A percentile compares a stretch with the other conserved stretches of the same genome.
These are phyloP conservation scores for Ephydatia muelleri DNA, from an alignment of 37 sponge, comb jelly and placozoan species.

Conservation along the genomic window DNA sequence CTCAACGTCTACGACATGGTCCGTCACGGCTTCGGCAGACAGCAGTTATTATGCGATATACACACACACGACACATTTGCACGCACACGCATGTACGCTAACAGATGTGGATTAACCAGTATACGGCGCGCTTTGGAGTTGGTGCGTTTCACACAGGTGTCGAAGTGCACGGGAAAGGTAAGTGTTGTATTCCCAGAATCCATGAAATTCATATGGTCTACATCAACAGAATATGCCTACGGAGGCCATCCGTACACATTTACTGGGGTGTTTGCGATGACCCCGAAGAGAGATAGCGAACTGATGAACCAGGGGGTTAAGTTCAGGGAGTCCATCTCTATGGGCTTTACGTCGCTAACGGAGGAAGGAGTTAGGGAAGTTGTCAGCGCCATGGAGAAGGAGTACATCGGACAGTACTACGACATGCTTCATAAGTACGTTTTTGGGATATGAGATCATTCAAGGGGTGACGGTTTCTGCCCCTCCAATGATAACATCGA, in stretches of 20 bases:
- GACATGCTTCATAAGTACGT: conserved; percentile 40
- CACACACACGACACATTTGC: no score
- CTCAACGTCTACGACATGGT: conserved; percentile 63
- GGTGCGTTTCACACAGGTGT: conserved; percentile 60
- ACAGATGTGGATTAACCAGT: conserved; percentile 25
- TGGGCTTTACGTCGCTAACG: conserved; percentile 34
- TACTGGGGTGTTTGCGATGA: conserved; percentile 57
- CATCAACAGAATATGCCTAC: conserved; percentile 47
- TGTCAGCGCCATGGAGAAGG: conserved; percentile 6
- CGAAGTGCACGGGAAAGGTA: conserved; percentile 48
- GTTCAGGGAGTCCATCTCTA: conserved; percentile 26
- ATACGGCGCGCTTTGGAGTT: conserved; percentile 30
- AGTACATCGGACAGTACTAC: conserved; percentile 51
- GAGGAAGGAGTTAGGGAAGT: conserved; percentile 16
- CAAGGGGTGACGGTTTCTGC: no score
- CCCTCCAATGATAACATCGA: no score
- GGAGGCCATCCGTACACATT: conserved; percentile 52
- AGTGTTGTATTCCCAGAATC: neutral
- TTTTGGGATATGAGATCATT: neutral
- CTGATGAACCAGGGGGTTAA: conserved; percentile 11
- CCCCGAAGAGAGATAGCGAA: conserved; percentile 21
- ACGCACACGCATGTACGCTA: no score
- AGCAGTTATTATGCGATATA: neutral
- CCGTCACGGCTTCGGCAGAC: neutral
- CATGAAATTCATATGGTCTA: neutral